Evolutionary conservation across 35 echinoderm and acorn worm genomes (phyloP).

Genomic region (Holothuria glaberrima): DNA sequence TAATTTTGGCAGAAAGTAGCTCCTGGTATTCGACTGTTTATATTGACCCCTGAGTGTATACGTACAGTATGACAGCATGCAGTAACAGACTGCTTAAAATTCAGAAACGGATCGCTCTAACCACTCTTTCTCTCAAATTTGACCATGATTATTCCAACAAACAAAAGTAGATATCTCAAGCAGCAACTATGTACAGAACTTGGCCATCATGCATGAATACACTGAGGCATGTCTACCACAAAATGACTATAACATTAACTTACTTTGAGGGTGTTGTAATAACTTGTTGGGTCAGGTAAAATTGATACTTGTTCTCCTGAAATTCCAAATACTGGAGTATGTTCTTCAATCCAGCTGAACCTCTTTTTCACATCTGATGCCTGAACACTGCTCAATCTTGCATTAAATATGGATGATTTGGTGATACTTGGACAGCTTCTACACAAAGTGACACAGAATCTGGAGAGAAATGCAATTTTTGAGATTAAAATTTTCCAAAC

Average conservation of each 20-base stretch:
- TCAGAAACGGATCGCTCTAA: too few species aligned
- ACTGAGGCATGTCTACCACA: too few species aligned
- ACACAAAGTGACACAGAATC: neutral
- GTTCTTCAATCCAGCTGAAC: conserved; percentile 42
- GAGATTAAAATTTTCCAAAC: neutral
- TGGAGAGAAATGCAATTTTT: neutral
- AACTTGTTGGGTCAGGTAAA: conserved; percentile 25
- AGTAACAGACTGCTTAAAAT: too few species aligned
- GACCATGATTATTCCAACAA: too few species aligned
- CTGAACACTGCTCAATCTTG: neutral
- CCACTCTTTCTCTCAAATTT: too few species aligned
- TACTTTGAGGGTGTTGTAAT: conserved; percentile 43
- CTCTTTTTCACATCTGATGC: conserved; percentile 10
- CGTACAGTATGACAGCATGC: too few species aligned
- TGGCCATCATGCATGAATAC: too few species aligned
- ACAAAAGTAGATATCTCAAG: too few species aligned
- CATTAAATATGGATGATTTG: neutral
- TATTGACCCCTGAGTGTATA: too few species aligned
- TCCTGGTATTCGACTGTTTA: too few species aligned
- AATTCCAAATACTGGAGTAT: conserved; percentile 50
- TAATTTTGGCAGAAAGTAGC: too few species aligned
- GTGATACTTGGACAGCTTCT: neutral
- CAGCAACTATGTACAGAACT: too few species aligned
- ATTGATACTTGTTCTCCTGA: conserved; percentile 34
- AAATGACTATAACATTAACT: neutral